Percentiles rank a stretch among this genome's conserved stretches.
Conservation (phyloP, 2,888 invertebrate genomes). For the Andrena marginata region DNA sequence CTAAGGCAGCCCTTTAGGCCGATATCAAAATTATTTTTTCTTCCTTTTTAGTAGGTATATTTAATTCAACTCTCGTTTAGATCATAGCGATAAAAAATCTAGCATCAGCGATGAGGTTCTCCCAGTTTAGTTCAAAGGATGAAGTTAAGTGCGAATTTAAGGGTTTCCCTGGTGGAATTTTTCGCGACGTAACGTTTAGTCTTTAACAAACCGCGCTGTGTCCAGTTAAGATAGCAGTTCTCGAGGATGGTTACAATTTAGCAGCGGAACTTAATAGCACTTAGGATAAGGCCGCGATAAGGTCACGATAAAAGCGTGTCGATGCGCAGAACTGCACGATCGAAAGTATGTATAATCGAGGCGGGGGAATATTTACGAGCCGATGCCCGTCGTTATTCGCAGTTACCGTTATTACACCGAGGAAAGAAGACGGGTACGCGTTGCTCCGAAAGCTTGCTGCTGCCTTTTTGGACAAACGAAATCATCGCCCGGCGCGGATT, state of each 20-base stretch:
- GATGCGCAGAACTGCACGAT: constrained; percentile 20
- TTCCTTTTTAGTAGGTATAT: no score
- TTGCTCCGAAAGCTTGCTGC: background rate
- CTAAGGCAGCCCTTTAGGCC: no score
- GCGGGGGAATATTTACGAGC: constrained; percentile 33
- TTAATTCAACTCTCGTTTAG: no score
- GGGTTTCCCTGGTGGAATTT: background rate
- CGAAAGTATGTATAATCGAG: constrained; percentile 24
- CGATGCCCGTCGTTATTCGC: background rate
- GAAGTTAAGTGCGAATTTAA: background rate
- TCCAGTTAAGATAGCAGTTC: background rate
- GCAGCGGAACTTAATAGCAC: background rate
- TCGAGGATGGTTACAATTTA: background rate
- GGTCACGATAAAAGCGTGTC: constrained; percentile 35
- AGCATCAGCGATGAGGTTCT: no score
- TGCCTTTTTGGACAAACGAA: constrained; percentile 37
- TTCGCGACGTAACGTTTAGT: background rate
- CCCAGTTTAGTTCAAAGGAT: no score
- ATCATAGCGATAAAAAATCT: no score
- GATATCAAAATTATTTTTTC: no score
- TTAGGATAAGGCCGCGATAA: constrained; percentile 12
- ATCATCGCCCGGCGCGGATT: constrained; percentile 40
- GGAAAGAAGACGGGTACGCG: background rate
- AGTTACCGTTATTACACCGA: constrained; percentile 36
- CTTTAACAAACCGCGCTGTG: background rate